Base-by-base conservation (phyloP, 64 coral and sea anemone genomes). In the Orbicella faveolata region DNA sequence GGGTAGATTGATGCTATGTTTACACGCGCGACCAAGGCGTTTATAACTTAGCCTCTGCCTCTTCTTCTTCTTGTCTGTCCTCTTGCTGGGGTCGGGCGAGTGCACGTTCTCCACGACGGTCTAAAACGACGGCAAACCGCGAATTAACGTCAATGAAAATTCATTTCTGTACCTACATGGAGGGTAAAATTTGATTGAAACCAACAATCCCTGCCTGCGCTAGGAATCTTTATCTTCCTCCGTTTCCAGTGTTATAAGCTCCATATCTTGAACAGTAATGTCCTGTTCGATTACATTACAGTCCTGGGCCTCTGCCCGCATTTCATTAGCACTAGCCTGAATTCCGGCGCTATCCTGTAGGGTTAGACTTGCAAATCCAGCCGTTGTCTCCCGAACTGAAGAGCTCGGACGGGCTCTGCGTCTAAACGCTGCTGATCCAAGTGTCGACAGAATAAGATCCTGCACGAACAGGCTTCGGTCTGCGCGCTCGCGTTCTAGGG, bases 171-270 rank as follows among this genome's bases (percentile, higher is more conserved):
- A 52, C 20, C 36, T 72, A 70, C 82, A 52, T 62, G 66, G 35
- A 72, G 65, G 82, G 10, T 85, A 85, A 85, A 85, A 73, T 73
- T 85, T 25, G 41, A 85, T 85, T 73, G 64, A 25, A 72, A 73
- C 20, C 36, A 41, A 26, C 3, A 14, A 68, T 8, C 14, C 34
- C 81, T 9, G 52, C 18, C 2, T 84, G 18, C 90, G 95, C 75
- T 94, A 98, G 88, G 95, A 98, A 91, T 98, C 95, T 69, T 98
- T 98, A 25, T 90, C 93, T 79, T 94, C 94, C 64, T 98, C 95
- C 89, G 91, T 94, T 89, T 98, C 95, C 78, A 98, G 74, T 62
- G 89, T 89, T 92, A 98, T 98, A n/a, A 94, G 78, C 87, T 98
- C 92, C 91, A 98, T 98, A 81, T 98, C 95, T 87, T 98, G 89